Evolutionary conservation across 2,113 vertebrate genomes (phyloP), one percentile per base, ranked within the genome.

Genomic region (Prinia subflava): DNA sequence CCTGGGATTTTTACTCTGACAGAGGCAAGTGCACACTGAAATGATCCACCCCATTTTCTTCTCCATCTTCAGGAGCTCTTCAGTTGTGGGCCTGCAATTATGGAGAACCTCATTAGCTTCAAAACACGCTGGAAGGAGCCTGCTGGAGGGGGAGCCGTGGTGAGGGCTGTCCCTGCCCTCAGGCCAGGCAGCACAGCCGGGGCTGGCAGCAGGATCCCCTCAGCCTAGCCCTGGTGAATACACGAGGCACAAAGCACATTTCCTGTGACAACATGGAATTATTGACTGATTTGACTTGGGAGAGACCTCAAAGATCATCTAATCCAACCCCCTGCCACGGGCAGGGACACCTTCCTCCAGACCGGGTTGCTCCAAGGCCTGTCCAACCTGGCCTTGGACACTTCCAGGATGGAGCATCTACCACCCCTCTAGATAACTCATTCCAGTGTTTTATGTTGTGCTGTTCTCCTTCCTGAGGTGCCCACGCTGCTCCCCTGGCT

Each of bases 221-320:
- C 50, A 73, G 7, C 18, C 28, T 7, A 17, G 15, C 21, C 49
- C 59, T 3, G 1, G 10, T 6, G 44, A 24, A 10, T 4, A 18
- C 7, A 4, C 0, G 0, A 2, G 39, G 15, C 2, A n/a, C 28
- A 30, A 27, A 47, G 8, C 35, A 39, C 2, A 4, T 0, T 15
- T n/a, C 6, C 15, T n/a, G 41, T 10, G 39, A 79, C 28, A 23
- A 30, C 5, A 16, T 0, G 35, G 15, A 62, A 28, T 63, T 55
- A 28, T 13, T 69, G 49, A 4, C 49, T 56, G 79, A 5, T 4
- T 23, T 76, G 25, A 2, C 10, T 6, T 23, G 35, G 14, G 60
- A 69, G 3, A 11, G 21, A 41, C 7, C 30, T 69, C 35, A 62
- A 62, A 55, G n/a, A 13, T 4, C 30, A 42, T 13, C 35, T 10